These are phyloP conservation scores for Cosmorhoe ocellata DNA, from an alignment of 2,888 invertebrate genomes.

Conservation along the genomic window DNA sequence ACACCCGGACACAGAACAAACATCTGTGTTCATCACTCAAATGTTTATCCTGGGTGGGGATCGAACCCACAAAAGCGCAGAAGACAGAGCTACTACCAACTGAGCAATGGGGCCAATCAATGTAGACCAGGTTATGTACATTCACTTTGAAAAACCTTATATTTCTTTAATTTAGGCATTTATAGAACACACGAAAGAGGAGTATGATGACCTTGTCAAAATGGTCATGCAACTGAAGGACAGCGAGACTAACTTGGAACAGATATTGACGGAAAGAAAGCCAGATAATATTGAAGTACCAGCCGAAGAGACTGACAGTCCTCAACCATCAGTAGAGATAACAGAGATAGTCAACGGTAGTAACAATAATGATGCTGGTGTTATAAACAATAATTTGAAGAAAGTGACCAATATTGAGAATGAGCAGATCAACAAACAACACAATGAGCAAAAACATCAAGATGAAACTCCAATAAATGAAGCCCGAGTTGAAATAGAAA, in stretches of 20 bases:
- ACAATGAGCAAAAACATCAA: conserved; percentile 47
- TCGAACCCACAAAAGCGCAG: too few species aligned
- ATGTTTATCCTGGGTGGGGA: too few species aligned
- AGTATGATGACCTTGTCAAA: conserved; percentile 83
- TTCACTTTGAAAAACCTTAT: background rate
- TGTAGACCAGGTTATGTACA: too few species aligned
- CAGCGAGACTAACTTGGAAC: conserved; percentile 85
- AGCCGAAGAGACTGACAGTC: conserved; percentile 46
- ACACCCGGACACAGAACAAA: too few species aligned
- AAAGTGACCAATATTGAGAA: conserved; percentile 76
- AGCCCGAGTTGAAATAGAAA: conserved; percentile 23
- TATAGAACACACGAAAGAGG: conserved; percentile 78
- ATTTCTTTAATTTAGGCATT: conserved; percentile 68
- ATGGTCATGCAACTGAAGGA: conserved; percentile 87
- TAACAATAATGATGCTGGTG: conserved; percentile 51
- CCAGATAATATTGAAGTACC: conserved; percentile 68
- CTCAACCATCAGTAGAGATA: conserved; percentile 32
- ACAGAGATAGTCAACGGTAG: conserved; percentile 36
- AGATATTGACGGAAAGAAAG: conserved; percentile 69
- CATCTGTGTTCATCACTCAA: too few species aligned
- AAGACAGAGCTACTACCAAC: too few species aligned
- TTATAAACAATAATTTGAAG: conserved; percentile 59
- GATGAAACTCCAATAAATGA: conserved; percentile 39
- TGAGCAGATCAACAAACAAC: conserved; percentile 72
- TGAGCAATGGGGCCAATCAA: too few species aligned